Evolutionary conservation across 2,113 vertebrate species (phyloP).

Genomic region (Reinhardtius hippoglossoides): DNA sequence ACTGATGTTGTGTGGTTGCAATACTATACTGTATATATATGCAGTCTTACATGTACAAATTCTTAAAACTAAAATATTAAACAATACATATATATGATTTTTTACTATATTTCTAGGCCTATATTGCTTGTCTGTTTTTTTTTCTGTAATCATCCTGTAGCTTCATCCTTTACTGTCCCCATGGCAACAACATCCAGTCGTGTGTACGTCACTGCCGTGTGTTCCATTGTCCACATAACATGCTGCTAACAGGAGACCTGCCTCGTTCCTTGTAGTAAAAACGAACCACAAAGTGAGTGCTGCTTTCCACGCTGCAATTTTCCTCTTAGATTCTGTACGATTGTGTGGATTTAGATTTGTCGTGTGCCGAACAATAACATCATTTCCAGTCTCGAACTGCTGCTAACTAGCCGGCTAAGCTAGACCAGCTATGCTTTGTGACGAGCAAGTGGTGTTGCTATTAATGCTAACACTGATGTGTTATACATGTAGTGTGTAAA

Average conservation of each 20-base stretch:
- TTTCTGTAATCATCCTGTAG: not conserved
- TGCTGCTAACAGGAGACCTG: constrained; percentile 57
- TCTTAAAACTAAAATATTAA: not conserved
- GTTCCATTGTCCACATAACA: constrained; percentile 64
- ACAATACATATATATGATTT: too few relatives aligned
- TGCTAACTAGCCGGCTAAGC: constrained; percentile 44
- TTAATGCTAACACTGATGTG: not conserved
- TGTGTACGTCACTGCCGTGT: constrained; percentile 65
- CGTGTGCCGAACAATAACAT: not conserved
- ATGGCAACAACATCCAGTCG: constrained; percentile 65
- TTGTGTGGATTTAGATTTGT: not conserved
- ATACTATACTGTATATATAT: too few relatives aligned
- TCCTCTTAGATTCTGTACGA: accelerated
- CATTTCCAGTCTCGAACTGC: not conserved
- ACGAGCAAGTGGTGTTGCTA: constrained; percentile 2
- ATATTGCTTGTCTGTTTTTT: not conserved
- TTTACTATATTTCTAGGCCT: not conserved
- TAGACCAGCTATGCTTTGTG: constrained; percentile 29
- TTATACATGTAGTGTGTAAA: not conserved
- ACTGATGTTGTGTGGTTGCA: not conserved
- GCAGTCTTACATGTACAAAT: not conserved
- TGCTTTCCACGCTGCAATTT: constrained; percentile 16
- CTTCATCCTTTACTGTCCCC: constrained; percentile 35
- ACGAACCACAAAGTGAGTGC: constrained; percentile 79
- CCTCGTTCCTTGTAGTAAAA: constrained; percentile 59